Evolutionary conservation across 1,140 invertebrate species (phyloP).

Genomic region (Pseudomyrmex dendroicus): DNA sequence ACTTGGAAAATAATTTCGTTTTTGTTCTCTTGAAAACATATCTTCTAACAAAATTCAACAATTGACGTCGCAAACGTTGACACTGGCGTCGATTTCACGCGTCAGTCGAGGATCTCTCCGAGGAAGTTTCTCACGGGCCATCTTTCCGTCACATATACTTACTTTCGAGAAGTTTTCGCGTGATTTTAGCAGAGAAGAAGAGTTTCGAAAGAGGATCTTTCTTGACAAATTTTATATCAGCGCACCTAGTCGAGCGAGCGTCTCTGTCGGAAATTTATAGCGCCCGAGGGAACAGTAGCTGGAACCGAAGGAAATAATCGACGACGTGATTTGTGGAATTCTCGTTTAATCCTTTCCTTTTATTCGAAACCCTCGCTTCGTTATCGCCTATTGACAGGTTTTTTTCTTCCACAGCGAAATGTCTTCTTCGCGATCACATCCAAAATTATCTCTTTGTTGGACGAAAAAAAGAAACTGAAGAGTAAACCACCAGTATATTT

Average conservation of each 20-base stretch:
- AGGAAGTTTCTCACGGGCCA: slow-evolving; percentile 40
- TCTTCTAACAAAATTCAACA: too few relatives aligned
- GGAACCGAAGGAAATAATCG: slow-evolving; percentile 57
- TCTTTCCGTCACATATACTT: slow-evolving; percentile 49
- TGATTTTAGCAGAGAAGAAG: slow-evolving; percentile 10
- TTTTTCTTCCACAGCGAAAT: neutral
- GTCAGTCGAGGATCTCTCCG: neutral
- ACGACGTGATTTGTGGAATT: slow-evolving; percentile 52
- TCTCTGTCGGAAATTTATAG: slow-evolving; percentile 57
- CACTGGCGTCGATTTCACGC: neutral
- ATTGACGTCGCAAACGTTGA: neutral
- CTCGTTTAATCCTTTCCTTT: slow-evolving; percentile 25
- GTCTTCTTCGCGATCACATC: neutral
- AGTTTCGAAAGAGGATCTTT: slow-evolving; percentile 33
- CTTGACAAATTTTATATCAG: slow-evolving; percentile 60
- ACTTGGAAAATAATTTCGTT: too few relatives aligned
- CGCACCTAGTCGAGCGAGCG: slow-evolving; percentile 39
- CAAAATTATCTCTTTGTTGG: neutral
- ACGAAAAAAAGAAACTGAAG: neutral
- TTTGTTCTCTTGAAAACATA: too few relatives aligned
- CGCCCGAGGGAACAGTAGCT: slow-evolving; percentile 52
- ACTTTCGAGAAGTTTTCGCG: slow-evolving; percentile 3
- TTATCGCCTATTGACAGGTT: slow-evolving; percentile 21
- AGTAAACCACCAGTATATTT: too few relatives aligned
- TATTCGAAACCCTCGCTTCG: slow-evolving; percentile 28